A percentile compares a stretch with the other conserved stretches of the same genome.
phyloP scores from a whole-genome alignment of 2,797 vertebrate genomes.

The Limosa lapponica region DNA sequence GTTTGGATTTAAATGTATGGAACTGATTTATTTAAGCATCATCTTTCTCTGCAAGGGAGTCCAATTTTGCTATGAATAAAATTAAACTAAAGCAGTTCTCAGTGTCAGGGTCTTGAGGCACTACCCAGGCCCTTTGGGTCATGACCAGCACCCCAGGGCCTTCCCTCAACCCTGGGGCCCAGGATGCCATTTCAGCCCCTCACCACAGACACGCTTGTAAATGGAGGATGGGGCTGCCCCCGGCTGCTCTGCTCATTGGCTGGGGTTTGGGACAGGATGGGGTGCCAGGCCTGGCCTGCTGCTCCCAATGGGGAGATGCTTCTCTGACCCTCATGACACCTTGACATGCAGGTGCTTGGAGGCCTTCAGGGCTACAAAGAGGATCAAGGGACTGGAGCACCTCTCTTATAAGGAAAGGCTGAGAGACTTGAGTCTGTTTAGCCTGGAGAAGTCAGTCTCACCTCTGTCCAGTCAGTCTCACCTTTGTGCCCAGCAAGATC shows the following conservation, averaged over 20 bases:
- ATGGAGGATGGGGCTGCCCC: neutral
- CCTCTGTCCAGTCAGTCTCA: too few species aligned
- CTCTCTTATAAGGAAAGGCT: neutral
- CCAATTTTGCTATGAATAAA: neutral
- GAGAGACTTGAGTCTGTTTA: neutral
- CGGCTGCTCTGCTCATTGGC: neutral
- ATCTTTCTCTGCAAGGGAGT: neutral
- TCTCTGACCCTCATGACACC: fast-evolving
- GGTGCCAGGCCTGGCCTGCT: neutral
- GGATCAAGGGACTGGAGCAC: neutral
- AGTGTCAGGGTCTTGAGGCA: neutral
- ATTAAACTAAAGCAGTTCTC: neutral
- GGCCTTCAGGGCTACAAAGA: neutral
- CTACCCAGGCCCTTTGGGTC: neutral
- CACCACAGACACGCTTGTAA: neutral
- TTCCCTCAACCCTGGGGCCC: neutral
- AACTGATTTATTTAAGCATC: neutral
- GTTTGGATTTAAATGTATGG: neutral
- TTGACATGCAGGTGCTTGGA: neutral
- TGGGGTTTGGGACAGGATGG: neutral
- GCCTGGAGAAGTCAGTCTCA: neutral
- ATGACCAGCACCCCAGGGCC: neutral
- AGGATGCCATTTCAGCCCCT: neutral
- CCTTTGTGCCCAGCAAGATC: too few species aligned
- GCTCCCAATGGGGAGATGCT: fast-evolving